Conservation (phyloP, 2,888 invertebrate species). For the Drosophila gaucha region DNA sequence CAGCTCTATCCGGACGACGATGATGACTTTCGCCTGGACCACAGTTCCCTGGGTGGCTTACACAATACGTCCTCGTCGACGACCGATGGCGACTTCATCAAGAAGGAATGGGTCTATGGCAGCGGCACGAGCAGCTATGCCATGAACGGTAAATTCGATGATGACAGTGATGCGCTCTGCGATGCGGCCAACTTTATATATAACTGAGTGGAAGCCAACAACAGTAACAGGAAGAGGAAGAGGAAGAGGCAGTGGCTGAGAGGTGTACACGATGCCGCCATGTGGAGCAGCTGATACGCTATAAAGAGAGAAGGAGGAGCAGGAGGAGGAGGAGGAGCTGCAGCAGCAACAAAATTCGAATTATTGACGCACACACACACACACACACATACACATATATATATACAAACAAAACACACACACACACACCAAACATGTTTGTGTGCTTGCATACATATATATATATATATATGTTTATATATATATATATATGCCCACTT, state of each 20-base stretch:
- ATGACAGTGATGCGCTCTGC: constrained; percentile 83
- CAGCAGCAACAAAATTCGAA: constrained; percentile 53
- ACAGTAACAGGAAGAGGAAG: neutral
- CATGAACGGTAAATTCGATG: constrained; percentile 84
- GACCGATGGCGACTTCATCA: constrained; percentile 84
- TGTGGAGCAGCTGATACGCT: constrained; percentile 7
- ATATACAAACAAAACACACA: constrained; percentile 12
- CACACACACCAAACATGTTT: constrained; percentile 15
- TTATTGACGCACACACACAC: constrained; percentile 34
- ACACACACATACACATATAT: constrained; percentile 8
- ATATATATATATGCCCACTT: constrained; percentile 2
- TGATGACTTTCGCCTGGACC: constrained; percentile 84
- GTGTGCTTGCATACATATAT: constrained; percentile 13
- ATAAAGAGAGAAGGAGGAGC: neutral
- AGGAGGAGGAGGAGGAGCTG: constrained; percentile 6
- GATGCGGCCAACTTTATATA: constrained; percentile 84
- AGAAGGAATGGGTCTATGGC: constrained; percentile 84
- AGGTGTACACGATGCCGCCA: constrained; percentile 34
- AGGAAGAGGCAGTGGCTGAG: neutral
- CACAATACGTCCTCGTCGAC: constrained; percentile 83
- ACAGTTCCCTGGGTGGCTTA: constrained; percentile 82
- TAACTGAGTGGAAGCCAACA: constrained; percentile 75
- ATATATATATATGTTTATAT: constrained; percentile 4
- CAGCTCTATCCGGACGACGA: constrained; percentile 84
- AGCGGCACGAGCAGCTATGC: constrained; percentile 81